Percentiles rank a stretch among this genome's conserved stretches.
Evolutionary conservation across 1,140 invertebrate species (phyloP).

Genomic region (Diprion similis): DNA sequence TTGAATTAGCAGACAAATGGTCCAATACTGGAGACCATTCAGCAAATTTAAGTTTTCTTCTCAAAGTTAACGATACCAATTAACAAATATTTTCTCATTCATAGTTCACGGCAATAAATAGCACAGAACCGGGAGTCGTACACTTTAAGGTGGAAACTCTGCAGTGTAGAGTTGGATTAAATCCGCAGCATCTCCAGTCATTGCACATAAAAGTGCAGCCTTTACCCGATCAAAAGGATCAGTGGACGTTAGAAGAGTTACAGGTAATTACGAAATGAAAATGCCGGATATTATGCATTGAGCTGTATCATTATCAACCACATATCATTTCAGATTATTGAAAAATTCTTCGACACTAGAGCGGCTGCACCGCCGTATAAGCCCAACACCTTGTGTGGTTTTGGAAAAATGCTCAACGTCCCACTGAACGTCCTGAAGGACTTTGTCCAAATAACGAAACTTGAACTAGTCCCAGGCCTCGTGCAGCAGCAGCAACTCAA

Average conservation of each 20-base stretch:
- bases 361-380: slow-evolving; percentile 89
- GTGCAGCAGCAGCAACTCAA: slow-evolving; percentile 72
- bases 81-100: slow-evolving; percentile 18
- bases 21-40: slow-evolving; percentile 18
- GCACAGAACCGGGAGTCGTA: slow-evolving; percentile 85
- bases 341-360: slow-evolving; percentile 91
- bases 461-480: slow-evolving; percentile 77
- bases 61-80: slow-evolving; percentile 12
- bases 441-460: slow-evolving; percentile 87
- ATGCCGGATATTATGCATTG: not conserved
- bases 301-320: not conserved
- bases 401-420: slow-evolving; percentile 81
- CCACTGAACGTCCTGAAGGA: slow-evolving; percentile 88
- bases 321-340: slow-evolving; percentile 72
- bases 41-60: slow-evolving; percentile 24
- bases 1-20: slow-evolving; percentile 18
- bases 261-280: slow-evolving; percentile 63
- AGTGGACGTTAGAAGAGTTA: slow-evolving; percentile 85
- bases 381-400: slow-evolving; percentile 84
- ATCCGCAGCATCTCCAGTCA: slow-evolving; percentile 86
- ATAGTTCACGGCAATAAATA: slow-evolving; percentile 74
- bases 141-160: slow-evolving; percentile 87
- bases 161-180: slow-evolving; percentile 85
- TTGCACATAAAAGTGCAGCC: slow-evolving; percentile 89
- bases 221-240: slow-evolving; percentile 83